Evolutionary conservation across 1,140 invertebrate species (phyloP).

Genomic region (Arion vulgaris): DNA sequence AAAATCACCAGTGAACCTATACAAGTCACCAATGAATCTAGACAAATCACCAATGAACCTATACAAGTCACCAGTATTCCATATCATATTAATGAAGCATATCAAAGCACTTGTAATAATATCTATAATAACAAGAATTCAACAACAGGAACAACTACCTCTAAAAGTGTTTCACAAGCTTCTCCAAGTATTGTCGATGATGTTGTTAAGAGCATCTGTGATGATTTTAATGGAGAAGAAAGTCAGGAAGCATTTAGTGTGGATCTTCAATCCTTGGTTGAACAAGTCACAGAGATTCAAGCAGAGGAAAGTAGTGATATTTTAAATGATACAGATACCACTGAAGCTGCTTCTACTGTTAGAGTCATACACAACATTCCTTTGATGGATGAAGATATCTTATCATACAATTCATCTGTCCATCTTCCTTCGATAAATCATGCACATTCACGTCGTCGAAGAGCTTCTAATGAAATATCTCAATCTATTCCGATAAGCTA

Average conservation of each 20-base stretch:
- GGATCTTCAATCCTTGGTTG: neutral
- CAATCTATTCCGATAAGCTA: too few relatives aligned
- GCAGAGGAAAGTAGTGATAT: neutral
- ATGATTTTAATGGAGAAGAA: neutral
- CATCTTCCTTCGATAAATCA: neutral
- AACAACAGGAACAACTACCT: neutral
- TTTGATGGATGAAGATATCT: neutral
- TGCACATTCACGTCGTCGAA: neutral
- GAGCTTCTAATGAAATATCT: neutral
- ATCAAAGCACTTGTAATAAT: too few relatives aligned
- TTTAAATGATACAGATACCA: neutral
- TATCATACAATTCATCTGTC: neutral
- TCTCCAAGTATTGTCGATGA: neutral
- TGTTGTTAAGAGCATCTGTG: neutral
- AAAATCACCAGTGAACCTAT: too few relatives aligned
- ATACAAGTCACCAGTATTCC: neutral
- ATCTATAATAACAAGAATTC: neutral
- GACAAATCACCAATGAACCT: too few relatives aligned
- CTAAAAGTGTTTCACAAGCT: neutral
- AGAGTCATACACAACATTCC: neutral
- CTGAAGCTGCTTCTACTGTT: neutral
- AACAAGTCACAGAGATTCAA: neutral
- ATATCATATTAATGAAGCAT: too few relatives aligned
- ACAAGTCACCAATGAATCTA: too few relatives aligned
- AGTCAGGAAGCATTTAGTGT: neutral